These are phyloP conservation scores for Phoxinus dragarum DNA, from an alignment of 2,797 vertebrate species.

Conservation along the genomic window DNA sequence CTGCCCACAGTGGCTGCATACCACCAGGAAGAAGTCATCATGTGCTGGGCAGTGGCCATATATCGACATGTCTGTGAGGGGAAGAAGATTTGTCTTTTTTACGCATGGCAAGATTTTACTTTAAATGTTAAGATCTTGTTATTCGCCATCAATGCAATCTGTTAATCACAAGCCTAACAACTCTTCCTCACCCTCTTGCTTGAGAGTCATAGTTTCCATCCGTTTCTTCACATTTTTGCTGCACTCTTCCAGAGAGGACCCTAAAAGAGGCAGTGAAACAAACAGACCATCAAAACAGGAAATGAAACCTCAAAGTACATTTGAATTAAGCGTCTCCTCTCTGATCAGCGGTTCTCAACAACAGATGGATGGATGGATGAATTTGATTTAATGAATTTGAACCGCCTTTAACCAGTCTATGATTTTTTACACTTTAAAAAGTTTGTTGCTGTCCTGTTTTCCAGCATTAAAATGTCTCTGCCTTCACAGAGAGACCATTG, in stretches of 20 bases:
- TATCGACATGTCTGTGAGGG: slow-evolving; percentile 88
- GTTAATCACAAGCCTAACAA: not conserved
- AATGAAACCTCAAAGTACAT: slow-evolving; percentile 6
- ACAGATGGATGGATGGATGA: not conserved
- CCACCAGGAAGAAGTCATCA: slow-evolving; percentile 93
- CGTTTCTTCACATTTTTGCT: slow-evolving; percentile 76
- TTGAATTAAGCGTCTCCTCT: not conserved
- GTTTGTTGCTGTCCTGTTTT: too few species aligned
- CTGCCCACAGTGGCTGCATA: slow-evolving; percentile 92
- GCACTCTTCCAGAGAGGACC: slow-evolving; percentile 78
- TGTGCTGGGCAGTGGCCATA: slow-evolving; percentile 92
- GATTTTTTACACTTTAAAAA: too few species aligned
- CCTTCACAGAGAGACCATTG: not conserved
- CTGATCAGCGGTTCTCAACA: not conserved
- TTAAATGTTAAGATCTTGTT: not conserved
- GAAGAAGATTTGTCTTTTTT: not conserved
- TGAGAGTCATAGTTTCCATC: slow-evolving; percentile 86
- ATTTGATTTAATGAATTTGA: too few species aligned
- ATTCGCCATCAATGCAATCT: not conserved
- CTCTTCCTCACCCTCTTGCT: slow-evolving; percentile 84
- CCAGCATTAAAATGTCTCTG: not conserved
- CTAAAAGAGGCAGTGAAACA: slow-evolving; percentile 65
- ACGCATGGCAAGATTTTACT: not conserved
- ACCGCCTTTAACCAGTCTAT: too few species aligned
- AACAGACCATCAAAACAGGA: not conserved